phyloP scores from a whole-genome alignment of 2,888 invertebrate genomes.

The Ceraclea dissimilis region DNA sequence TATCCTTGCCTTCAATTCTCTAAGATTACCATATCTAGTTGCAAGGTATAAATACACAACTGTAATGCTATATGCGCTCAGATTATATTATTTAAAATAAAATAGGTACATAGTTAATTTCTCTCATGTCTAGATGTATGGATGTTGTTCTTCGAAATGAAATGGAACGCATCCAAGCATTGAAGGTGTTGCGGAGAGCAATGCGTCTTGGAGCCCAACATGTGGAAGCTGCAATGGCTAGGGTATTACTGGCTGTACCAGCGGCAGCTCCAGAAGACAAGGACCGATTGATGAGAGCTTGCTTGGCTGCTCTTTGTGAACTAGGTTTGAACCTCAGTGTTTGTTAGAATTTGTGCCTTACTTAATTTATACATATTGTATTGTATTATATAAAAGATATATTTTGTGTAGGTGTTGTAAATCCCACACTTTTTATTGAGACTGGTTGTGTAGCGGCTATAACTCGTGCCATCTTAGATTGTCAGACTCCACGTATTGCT shows the following conservation, averaged over 20 bases:
- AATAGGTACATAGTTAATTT: too few species aligned
- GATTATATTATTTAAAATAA: too few species aligned
- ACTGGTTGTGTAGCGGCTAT: slow-evolving; percentile 79
- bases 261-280: slow-evolving; percentile 73
- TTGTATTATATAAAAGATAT: background rate
- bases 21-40: slow-evolving; percentile 79
- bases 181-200: slow-evolving; percentile 67
- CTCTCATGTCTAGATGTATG: slow-evolving; percentile 60
- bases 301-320: slow-evolving; percentile 83
- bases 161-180: slow-evolving; percentile 84
- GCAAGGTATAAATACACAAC: slow-evolving; percentile 49
- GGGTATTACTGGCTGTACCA: slow-evolving; percentile 45
- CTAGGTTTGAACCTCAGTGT: slow-evolving; percentile 56
- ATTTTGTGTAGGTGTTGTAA: slow-evolving; percentile 59
- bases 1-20: slow-evolving; percentile 67
- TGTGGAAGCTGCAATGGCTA: slow-evolving; percentile 19
- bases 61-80: too few species aligned
- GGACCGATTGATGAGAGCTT: slow-evolving; percentile 76
- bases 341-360: slow-evolving; percentile 26
- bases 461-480: slow-evolving; percentile 74
- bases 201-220: slow-evolving; percentile 39
- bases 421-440: slow-evolving; percentile 70
- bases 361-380: background rate
- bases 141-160: slow-evolving; percentile 88
- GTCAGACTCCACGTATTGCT: slow-evolving; percentile 80